phyloP scores from a whole-genome alignment of 1,140 invertebrate species.

The Archegozetes longisetosus region DNA sequence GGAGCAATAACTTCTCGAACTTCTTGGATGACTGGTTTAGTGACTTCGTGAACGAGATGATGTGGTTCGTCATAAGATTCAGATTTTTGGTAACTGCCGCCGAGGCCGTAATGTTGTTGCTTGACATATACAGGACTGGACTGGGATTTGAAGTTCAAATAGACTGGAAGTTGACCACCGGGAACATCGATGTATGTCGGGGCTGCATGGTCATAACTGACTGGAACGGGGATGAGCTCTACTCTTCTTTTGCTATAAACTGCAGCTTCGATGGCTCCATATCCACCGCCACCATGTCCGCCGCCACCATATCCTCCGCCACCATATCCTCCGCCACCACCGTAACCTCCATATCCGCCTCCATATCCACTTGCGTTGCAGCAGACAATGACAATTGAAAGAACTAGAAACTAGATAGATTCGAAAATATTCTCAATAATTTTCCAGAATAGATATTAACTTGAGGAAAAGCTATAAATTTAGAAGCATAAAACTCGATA shows the following conservation, averaged over 20 bases:
- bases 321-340: constrained; percentile 4
- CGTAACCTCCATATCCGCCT: not conserved
- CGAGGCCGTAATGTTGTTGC: constrained; percentile 14
- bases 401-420: constrained; percentile 3
- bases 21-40: constrained; percentile 13
- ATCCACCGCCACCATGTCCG: not conserved
- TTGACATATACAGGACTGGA: constrained; percentile 12
- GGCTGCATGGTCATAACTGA: constrained; percentile 1
- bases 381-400: constrained; percentile 1
- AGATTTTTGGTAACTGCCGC: constrained; percentile 9
- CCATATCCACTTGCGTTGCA: not conserved
- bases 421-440: too few species aligned
- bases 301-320: not conserved
- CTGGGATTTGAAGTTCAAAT: constrained; percentile 14
- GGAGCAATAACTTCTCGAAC: constrained; percentile 10
- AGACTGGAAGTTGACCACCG: constrained; percentile 3
- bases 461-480: too few species aligned
- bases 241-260: constrained; percentile 15
- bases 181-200: constrained; percentile 14
- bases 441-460: too few species aligned
- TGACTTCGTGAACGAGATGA: constrained; percentile 13
- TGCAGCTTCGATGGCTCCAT: constrained; percentile 8
- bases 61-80: constrained; percentile 16
- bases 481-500: too few species aligned
- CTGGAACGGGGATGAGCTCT: constrained; percentile 6